A percentile compares a stretch with the other conserved stretches of the same genome.
Conservation (phyloP, 2,113 vertebrate genomes). For the Melanerpes formicivorus region DNA sequence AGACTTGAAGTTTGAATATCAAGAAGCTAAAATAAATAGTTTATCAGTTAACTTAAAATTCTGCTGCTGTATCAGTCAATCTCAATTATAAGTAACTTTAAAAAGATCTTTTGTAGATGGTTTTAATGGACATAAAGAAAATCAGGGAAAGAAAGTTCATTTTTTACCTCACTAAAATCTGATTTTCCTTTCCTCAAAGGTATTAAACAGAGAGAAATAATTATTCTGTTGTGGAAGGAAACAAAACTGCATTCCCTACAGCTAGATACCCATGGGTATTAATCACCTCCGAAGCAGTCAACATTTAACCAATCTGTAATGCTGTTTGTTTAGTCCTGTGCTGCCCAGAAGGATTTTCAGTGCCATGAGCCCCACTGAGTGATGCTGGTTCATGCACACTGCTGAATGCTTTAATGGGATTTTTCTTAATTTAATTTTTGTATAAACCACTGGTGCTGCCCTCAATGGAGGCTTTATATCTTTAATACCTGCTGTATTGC, state of each 20-base stretch:
- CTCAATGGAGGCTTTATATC: background rate
- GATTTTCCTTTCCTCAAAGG: background rate
- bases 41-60: background rate
- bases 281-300: background rate
- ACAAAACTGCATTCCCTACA: background rate
- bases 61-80: background rate
- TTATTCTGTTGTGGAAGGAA: background rate
- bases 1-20: background rate
- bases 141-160: background rate
- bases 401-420: background rate
- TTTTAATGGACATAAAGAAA: background rate
- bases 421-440: background rate
- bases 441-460: background rate
- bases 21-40: background rate
- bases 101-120: background rate
- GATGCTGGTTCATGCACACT: background rate
- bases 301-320: background rate
- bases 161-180: background rate
- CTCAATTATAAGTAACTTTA: background rate
- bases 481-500: background rate
- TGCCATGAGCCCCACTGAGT: background rate
- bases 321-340: accelerated
- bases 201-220: background rate
- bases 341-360: background rate
- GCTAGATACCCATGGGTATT: background rate